Percentiles rank a stretch among this genome's conserved stretches.
Conservation (phyloP, 2,888 invertebrate species). For the Eupeodes latifasciatus region DNA sequence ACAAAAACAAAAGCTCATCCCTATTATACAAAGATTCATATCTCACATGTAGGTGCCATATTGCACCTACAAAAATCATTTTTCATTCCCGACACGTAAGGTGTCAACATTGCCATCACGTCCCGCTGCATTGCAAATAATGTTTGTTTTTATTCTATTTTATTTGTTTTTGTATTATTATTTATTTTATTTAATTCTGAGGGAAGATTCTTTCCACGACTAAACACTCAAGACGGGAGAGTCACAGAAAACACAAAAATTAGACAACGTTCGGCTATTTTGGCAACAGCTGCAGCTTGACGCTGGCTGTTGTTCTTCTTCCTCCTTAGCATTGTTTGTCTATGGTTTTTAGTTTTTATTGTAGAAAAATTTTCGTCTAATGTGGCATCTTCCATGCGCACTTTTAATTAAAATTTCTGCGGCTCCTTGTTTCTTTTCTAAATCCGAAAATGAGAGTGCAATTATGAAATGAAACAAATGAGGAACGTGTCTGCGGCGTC, state of each 20-base stretch:
- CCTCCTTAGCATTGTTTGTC: neutral
- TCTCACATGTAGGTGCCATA: constrained; percentile 73
- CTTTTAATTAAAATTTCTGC: constrained; percentile 72
- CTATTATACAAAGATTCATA: neutral
- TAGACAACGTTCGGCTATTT: constrained; percentile 71
- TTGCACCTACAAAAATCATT: constrained; percentile 75
- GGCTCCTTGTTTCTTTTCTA: constrained; percentile 61
- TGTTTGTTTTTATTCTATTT: constrained; percentile 34
- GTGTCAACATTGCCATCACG: constrained; percentile 76
- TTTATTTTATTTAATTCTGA: constrained; percentile 2
- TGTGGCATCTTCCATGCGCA: constrained; percentile 64
- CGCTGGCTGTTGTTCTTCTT: constrained; percentile 64
- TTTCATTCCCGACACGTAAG: constrained; percentile 75
- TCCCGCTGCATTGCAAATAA: constrained; percentile 69
- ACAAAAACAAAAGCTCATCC: constrained; percentile 22
- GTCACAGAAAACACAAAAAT: constrained; percentile 52
- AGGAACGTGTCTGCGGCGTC: constrained; percentile 51
- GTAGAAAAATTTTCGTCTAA: constrained; percentile 22
- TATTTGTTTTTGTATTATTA: constrained; percentile 5
- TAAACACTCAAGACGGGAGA: neutral
- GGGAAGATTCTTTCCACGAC: constrained; percentile 36
- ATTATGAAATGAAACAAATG: constrained; percentile 74
- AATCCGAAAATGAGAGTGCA: constrained; percentile 65
- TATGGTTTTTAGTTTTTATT: neutral
- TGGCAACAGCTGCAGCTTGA: constrained; percentile 74